Percentiles rank a stretch among this genome's conserved stretches.
Conservation (phyloP, 2,888 invertebrate genomes). For the Rhingia rostrata region DNA sequence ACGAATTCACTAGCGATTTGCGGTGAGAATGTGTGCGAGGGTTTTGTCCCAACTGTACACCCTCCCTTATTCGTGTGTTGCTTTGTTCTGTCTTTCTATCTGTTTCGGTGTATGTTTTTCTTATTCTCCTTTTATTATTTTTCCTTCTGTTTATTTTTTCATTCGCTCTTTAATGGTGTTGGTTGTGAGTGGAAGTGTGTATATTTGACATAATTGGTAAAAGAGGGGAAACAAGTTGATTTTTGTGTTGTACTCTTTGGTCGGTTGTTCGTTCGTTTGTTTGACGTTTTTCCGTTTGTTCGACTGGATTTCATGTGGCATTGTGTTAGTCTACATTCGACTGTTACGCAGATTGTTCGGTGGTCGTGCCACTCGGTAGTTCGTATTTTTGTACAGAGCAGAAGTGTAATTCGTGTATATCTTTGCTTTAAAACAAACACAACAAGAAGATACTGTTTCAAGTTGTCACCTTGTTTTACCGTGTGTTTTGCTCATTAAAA, state of each 20-base stretch:
- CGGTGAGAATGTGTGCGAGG: slow-evolving; percentile 36
- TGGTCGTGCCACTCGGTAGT: slow-evolving; percentile 78
- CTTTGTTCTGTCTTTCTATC: slow-evolving; percentile 45
- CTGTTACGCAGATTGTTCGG: slow-evolving; percentile 83
- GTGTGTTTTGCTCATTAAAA: slow-evolving; percentile 34
- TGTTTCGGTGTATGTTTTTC: slow-evolving; percentile 46
- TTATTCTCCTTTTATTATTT: slow-evolving; percentile 30
- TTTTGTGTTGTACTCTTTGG: slow-evolving; percentile 72
- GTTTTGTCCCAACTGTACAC: slow-evolving; percentile 22
- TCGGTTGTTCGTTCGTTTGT: slow-evolving; percentile 69
- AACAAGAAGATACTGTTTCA: slow-evolving; percentile 13
- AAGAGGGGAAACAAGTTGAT: slow-evolving; percentile 71
- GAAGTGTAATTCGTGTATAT: slow-evolving; percentile 32
- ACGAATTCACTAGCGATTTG: slow-evolving; percentile 59
- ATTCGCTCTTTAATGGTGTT: slow-evolving; percentile 5
- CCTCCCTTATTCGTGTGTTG: slow-evolving; percentile 55
- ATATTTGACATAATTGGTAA: slow-evolving; percentile 46
- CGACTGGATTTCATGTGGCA: slow-evolving; percentile 78
- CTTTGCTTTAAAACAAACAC: neutral
- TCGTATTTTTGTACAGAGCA: slow-evolving; percentile 30
- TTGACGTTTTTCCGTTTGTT: slow-evolving; percentile 80
- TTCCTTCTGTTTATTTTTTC: neutral
- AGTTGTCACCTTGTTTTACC: slow-evolving; percentile 25
- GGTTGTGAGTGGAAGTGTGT: slow-evolving; percentile 7
- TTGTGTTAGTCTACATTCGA: slow-evolving; percentile 83